Evolutionary conservation across 2,797 vertebrate species (phyloP).

Genomic region (Cephalopachus bancanus): DNA sequence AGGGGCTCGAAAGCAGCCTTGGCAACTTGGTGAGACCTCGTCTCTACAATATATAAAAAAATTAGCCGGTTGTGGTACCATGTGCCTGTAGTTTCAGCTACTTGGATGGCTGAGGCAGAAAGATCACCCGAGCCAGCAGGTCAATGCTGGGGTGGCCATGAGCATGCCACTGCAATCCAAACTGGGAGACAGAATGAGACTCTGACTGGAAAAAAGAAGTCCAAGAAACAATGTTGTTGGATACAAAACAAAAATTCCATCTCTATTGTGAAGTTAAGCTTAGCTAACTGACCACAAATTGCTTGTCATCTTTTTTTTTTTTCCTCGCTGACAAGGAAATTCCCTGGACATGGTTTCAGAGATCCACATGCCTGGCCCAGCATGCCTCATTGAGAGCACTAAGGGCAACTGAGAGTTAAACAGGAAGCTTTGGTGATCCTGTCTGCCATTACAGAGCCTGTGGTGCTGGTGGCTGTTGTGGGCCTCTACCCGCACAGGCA

Average conservation of each 20-base stretch:
- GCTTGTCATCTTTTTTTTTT: not conserved
- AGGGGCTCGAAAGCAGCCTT: too few relatives aligned
- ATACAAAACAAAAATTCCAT: not conserved
- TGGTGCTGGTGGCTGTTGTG: conserved; percentile 80
- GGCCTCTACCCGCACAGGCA: conserved; percentile 78
- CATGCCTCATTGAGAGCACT: conserved; percentile 72
- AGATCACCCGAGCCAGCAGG: too few relatives aligned
- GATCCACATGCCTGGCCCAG: conserved; percentile 50
- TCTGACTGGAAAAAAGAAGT: too few relatives aligned
- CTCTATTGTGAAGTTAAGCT: not conserved
- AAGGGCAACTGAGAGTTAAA: not conserved
- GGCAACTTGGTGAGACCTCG: too few relatives aligned
- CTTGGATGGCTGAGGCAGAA: too few relatives aligned
- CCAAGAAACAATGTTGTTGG: not conserved
- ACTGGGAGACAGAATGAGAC: too few relatives aligned
- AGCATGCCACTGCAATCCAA: too few relatives aligned
- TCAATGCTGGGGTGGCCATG: too few relatives aligned
- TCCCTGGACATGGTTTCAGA: not conserved
- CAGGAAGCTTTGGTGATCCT: conserved; percentile 54
- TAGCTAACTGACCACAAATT: not conserved
- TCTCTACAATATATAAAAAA: too few relatives aligned
- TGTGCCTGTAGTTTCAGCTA: too few relatives aligned
- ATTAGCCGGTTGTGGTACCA: too few relatives aligned
- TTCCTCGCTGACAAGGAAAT: not conserved
- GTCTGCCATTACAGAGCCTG: conserved; percentile 61